These are phyloP conservation scores for Galeopsomyia nigrocyanea DNA, from an alignment of 2,888 invertebrate species.

Conservation along the genomic window DNA sequence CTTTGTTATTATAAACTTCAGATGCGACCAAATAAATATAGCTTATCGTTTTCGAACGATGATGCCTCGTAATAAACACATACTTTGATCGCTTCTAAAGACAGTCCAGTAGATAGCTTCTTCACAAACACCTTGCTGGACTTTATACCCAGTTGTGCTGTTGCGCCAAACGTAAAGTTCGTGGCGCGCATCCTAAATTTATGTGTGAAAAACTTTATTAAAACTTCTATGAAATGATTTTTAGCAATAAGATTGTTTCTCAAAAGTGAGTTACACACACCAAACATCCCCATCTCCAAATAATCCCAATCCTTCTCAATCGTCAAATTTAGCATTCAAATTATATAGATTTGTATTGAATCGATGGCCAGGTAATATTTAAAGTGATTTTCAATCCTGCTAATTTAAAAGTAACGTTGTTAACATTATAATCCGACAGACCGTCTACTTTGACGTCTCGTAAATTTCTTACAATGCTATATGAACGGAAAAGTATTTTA, in stretches of 20 bases:
- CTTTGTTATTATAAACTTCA: conserved; percentile 27
- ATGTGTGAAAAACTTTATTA: background rate
- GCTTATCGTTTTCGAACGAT: background rate
- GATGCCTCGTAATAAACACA: background rate
- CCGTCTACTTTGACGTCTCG: conserved; percentile 11
- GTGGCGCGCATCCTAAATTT: background rate
- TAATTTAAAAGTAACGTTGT: background rate
- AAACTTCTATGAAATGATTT: background rate
- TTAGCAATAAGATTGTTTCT: background rate
- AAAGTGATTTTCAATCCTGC: background rate
- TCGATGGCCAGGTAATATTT: conserved; percentile 17
- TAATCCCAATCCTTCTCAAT: background rate
- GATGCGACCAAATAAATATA: background rate
- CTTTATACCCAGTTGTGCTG: background rate
- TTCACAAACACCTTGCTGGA: conserved; percentile 15
- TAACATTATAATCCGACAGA: conserved; percentile 26
- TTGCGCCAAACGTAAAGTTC: conserved; percentile 2
- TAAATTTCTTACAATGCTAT: conserved; percentile 17
- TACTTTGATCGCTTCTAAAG: conserved; percentile 4
- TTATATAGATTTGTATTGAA: conserved; percentile 1
- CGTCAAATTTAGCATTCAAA: background rate
- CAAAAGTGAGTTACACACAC: conserved; percentile 19
- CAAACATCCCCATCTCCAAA: conserved; percentile 19
- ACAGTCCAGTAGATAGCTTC: conserved; percentile 10
- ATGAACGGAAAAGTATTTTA: background rate